A percentile compares a stretch with the other conserved stretches of the same genome.
Evolutionary conservation across 2,113 vertebrate species (phyloP).

Genomic region (Cynopterus brachyotis): DNA sequence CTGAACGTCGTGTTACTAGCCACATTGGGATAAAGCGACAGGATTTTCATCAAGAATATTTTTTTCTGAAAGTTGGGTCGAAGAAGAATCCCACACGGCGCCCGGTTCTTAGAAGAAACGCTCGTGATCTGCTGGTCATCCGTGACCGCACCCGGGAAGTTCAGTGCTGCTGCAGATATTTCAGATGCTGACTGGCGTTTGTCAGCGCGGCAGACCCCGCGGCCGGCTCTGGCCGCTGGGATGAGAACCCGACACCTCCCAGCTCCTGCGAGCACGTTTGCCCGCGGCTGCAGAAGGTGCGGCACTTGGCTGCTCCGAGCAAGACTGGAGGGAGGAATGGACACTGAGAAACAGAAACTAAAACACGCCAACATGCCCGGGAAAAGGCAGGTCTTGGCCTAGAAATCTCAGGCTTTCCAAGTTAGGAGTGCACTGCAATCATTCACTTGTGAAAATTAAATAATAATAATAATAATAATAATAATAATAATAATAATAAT

Average conservation of each 20-base stretch:
- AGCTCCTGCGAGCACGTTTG: constrained; percentile 39
- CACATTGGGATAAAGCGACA: background rate
- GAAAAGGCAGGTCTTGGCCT: background rate
- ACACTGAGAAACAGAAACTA: background rate
- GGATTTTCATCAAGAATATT: constrained; percentile 18
- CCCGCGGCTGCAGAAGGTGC: background rate
- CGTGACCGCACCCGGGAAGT: constrained; percentile 41
- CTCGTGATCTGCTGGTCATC: constrained; percentile 20
- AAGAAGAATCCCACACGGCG: background rate
- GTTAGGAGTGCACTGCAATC: background rate
- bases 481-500: too few relatives aligned
- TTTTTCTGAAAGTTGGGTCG: constrained; percentile 49
- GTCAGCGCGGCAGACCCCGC: background rate
- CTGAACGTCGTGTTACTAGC: background rate
- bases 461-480: too few relatives aligned
- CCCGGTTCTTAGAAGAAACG: background rate
- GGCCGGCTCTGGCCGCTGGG: background rate
- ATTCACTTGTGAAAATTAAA: background rate
- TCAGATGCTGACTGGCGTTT: constrained; percentile 22
- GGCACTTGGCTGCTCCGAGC: background rate
- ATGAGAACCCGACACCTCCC: background rate
- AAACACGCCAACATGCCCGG: background rate
- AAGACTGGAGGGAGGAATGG: background rate
- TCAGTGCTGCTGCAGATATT: background rate
- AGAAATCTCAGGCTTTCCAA: background rate